Base-by-base conservation (phyloP, 2,113 vertebrate species). In the Lampris incognitus region DNA sequence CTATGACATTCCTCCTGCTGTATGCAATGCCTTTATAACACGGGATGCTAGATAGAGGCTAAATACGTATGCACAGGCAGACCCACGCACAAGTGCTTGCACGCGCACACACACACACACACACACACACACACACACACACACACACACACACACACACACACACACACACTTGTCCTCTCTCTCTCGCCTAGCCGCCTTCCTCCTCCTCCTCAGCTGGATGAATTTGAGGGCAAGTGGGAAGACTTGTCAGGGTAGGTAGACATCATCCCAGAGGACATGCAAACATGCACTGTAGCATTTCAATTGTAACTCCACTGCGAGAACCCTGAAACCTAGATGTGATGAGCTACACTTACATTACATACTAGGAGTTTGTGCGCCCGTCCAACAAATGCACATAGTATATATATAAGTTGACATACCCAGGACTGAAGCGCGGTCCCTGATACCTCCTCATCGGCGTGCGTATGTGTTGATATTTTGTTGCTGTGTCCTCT, bases 381-480 rank as follows among this genome's bases (percentile, higher is more conserved):
- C 38, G 42, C 38, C 41, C 37, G n/a, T 11, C 6, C 4, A 51
- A 9, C 50, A 51, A 5, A 51, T 51, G 50, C 50, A 58, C 36
- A 58, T 2, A n/a, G 38, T n/a, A 68, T 24, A 24, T 24, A 24
- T 24, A 24, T 10, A 49, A 76, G 66, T 87, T 72, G 70, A 84
- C 94, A 50, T 89, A 94, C 94, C 93, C 90, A 82, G 87, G 86
- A 84, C 91, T 92, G 88, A 85, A 91, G 74, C 58, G 87, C 66
- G 88, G 78, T 85, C 81, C 76, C 81, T 84, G 89, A 69, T 89
- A 84, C 84, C 87, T 87, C 91, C 83, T 91, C 94, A 94, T 94
- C 79, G 87, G 83, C 72, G 76, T 52, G 73, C 13, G 70, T 79
- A 42, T 80, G 57, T 63, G 56, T 77, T 86, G 79, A n/a, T 82